Percentiles rank a stretch among this genome's conserved stretches.
Conservation (phyloP, 2,113 vertebrate genomes). For the Nesoenas mayeri region DNA sequence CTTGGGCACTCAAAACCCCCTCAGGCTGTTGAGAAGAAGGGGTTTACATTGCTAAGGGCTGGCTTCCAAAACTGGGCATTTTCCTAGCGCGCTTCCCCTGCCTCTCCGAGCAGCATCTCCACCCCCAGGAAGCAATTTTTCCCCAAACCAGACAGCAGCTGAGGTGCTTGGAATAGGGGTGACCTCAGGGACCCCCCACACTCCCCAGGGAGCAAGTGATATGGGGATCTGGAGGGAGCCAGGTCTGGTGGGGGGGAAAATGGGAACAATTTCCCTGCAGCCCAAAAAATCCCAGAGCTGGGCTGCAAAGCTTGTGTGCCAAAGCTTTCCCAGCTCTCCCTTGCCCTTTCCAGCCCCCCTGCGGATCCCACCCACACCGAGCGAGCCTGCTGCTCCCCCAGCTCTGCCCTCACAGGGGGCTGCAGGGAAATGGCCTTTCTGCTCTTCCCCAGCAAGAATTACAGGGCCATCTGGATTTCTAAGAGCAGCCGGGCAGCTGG, state of each 20-base stretch:
- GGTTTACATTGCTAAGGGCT: not conserved
- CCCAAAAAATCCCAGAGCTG: not conserved
- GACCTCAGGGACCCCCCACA: not conserved
- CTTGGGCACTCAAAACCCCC: not conserved
- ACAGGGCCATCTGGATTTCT: not conserved
- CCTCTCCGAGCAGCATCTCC: not conserved
- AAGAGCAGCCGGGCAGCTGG: not conserved
- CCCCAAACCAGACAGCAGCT: not conserved
- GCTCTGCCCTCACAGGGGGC: not conserved
- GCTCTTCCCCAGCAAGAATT: slow-evolving; percentile 5
- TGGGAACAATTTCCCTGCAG: not conserved
- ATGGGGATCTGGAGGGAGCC: fast-evolving
- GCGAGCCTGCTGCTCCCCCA: not conserved
- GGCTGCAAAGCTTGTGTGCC: not conserved
- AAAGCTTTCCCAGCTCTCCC: not conserved
- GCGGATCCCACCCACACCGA: not conserved
- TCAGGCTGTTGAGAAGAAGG: not conserved
- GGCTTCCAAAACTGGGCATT: not conserved
- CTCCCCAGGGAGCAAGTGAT: not conserved
- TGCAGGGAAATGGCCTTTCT: not conserved
- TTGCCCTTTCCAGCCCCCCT: not conserved
- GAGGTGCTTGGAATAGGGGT: not conserved
- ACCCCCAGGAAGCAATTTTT: not conserved
- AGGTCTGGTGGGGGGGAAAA: not conserved
- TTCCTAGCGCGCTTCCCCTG: not conserved